Evolutionary conservation across 1,140 invertebrate genomes (phyloP).

Genomic region (Nasonia giraulti): DNA sequence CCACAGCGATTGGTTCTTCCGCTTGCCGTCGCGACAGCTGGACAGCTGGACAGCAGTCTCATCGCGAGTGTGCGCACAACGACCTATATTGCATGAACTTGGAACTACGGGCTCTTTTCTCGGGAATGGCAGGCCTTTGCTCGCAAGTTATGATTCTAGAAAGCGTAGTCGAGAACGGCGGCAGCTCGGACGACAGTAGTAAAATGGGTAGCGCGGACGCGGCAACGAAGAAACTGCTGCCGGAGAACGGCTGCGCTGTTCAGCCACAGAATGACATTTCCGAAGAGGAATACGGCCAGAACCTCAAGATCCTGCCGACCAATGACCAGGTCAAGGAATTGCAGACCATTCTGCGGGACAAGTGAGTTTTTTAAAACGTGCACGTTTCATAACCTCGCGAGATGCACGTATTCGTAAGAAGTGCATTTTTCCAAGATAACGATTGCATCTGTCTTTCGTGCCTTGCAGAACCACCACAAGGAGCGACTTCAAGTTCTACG

Average conservation of each 20-base stretch:
- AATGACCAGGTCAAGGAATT: conserved; percentile 95
- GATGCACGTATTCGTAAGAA: background rate
- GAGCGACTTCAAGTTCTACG: conserved; percentile 99
- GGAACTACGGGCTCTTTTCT: too few relatives aligned
- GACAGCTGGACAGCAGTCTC: too few relatives aligned
- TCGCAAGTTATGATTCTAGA: too few relatives aligned
- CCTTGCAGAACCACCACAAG: conserved; percentile 89
- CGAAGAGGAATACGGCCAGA: conserved; percentile 83
- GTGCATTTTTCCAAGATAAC: background rate
- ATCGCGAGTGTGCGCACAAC: too few relatives aligned
- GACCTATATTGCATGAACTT: too few relatives aligned
- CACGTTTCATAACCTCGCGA: conserved; percentile 17
- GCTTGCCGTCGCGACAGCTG: too few relatives aligned
- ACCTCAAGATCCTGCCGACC: conserved; percentile 86
- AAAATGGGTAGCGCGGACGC: conserved; percentile 69
- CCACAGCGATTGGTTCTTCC: too few relatives aligned
- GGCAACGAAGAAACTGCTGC: conserved; percentile 59
- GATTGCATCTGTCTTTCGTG: conserved; percentile 40
- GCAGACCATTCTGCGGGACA: conserved; percentile 95
- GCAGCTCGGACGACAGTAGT: background rate
- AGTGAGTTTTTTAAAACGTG: conserved; percentile 76
- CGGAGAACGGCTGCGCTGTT: conserved; percentile 53
- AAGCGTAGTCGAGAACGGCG: background rate
- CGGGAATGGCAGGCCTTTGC: too few relatives aligned
- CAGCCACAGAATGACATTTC: conserved; percentile 55